These are phyloP conservation scores for Thaumetopoea pityocampa DNA, from an alignment of 1,140 invertebrate genomes.

Conservation along the genomic window DNA sequence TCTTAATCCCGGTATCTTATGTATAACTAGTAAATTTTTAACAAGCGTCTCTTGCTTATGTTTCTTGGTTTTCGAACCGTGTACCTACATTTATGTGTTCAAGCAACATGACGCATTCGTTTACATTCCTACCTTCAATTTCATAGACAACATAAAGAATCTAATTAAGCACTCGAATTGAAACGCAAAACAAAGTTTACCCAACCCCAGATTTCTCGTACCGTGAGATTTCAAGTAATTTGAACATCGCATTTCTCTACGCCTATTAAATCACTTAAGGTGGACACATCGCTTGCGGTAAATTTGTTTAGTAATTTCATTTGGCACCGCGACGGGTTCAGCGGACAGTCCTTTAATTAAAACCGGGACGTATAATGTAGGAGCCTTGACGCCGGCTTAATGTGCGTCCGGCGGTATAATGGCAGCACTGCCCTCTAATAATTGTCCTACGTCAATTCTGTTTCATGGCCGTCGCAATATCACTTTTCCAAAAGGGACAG, in stretches of 20 bases:
- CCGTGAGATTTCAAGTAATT: constrained; percentile 50
- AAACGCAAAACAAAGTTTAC: too few relatives aligned
- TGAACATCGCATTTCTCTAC: constrained; percentile 69
- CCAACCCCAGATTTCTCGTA: too few relatives aligned
- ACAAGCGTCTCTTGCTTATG: too few relatives aligned
- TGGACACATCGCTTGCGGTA: constrained; percentile 71
- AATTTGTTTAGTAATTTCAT: constrained; percentile 75
- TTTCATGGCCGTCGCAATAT: constrained; percentile 35
- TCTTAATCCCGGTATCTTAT: too few relatives aligned
- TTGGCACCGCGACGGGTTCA: constrained; percentile 43
- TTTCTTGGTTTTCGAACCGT: too few relatives aligned
- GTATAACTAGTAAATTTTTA: too few relatives aligned
- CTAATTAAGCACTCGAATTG: too few relatives aligned
- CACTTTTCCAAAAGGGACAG: constrained; percentile 19
- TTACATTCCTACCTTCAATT: too few relatives aligned
- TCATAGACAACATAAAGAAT: too few relatives aligned
- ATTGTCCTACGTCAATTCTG: constrained; percentile 66
- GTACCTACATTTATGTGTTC: too few relatives aligned
- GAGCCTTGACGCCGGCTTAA: constrained; percentile 58
- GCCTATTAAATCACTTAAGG: constrained; percentile 75
- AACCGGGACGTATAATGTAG: constrained; percentile 63
- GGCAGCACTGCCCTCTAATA: constrained; percentile 50
- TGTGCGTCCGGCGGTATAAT: constrained; percentile 65
- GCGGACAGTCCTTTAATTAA: constrained; percentile 74
- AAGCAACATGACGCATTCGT: too few relatives aligned